Conservation (phyloP, 2,888 invertebrate genomes). For the Lordiphosa andalusiaca region DNA sequence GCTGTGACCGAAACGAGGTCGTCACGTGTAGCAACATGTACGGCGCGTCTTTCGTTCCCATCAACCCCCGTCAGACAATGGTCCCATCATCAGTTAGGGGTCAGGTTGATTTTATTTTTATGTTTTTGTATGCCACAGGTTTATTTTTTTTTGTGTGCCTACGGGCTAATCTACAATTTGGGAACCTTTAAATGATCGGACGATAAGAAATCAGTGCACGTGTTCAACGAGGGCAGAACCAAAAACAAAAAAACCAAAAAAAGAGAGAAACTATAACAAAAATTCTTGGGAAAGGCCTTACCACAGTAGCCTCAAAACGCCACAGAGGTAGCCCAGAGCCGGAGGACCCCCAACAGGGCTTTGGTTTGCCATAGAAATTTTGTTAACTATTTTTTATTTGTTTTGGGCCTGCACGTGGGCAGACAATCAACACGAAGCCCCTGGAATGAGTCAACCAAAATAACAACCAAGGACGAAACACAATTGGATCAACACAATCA, state of each 20-base stretch:
- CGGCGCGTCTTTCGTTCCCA: slow-evolving; percentile 26
- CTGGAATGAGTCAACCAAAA: slow-evolving; percentile 59
- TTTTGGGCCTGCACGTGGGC: slow-evolving; percentile 64
- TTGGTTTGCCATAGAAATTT: slow-evolving; percentile 57
- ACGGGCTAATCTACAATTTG: slow-evolving; percentile 56
- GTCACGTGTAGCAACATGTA: slow-evolving; percentile 69
- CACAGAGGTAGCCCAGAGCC: slow-evolving; percentile 39
- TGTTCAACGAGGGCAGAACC: slow-evolving; percentile 48
- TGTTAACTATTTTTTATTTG: slow-evolving; percentile 49
- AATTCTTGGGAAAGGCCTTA: slow-evolving; percentile 49
- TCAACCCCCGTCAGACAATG: slow-evolving; percentile 7
- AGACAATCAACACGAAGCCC: slow-evolving; percentile 27
- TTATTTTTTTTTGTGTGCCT: slow-evolving; percentile 12
- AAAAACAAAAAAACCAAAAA: too few relatives aligned
- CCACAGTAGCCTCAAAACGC: slow-evolving; percentile 53
- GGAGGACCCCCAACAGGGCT: slow-evolving; percentile 60
- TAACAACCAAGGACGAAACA: slow-evolving; percentile 47
- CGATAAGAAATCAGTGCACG: slow-evolving; percentile 70
- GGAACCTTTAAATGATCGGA: slow-evolving; percentile 58
- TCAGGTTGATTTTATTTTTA: slow-evolving; percentile 52
- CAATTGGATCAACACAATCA: slow-evolving; percentile 59
- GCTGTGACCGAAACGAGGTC: slow-evolving; percentile 62
- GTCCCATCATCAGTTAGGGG: slow-evolving; percentile 41
- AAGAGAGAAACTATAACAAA: slow-evolving; percentile 3
- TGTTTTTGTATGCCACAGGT: slow-evolving; percentile 18